Evolutionary conservation across 1,140 invertebrate genomes (phyloP), one percentile per base, ranked within the genome.

Genomic region (Telenomus remus): DNA sequence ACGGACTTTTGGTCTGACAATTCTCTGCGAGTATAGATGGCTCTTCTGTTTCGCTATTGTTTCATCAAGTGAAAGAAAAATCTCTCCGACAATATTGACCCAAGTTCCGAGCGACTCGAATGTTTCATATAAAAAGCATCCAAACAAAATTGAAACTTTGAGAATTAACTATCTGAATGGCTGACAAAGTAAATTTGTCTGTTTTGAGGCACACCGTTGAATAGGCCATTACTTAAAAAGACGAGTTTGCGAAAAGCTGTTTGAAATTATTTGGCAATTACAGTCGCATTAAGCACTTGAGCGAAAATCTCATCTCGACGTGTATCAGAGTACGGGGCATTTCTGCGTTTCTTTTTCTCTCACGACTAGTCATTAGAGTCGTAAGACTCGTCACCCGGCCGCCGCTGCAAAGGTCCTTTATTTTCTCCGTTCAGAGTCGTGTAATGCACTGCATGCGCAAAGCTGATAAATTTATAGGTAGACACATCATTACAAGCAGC

Each of bases 321-420:
- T 44, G 37, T n/a, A 68, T 61, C 56, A 54, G 37, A 68, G 37
- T 34, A 1, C 6, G 2, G 6, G 47, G 13, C 6, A 12, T 27
- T 55, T 66, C 46, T 34, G 33, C 9, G 19, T 27, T 50, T 50
- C 27, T 59, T 8, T 43, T 15, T 27, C 53, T 47, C 43, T 39
- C 56, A 46, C 13, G 19, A 19, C 16, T 60, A 33, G n/a, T 57
- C 64, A 63, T 75, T 75, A 79, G 72, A 69, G 72, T 51, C 54
- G 59, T 76, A 79, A 73, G 73, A 68, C 69, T 70, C 66, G 64
- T 79, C 72, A 79, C 61, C 43, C 47, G 51, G 55, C 43, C 8
- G 47, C 19, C 6, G 65, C 73, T 79, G 76, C 73, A 76, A 79
- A 76, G 73, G 74, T 74, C 64, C 68, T 76, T 71, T 71, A 66